These are phyloP conservation scores for Hypena proboscidalis DNA, from an alignment of 2,888 invertebrate genomes.

Conservation along the genomic window DNA sequence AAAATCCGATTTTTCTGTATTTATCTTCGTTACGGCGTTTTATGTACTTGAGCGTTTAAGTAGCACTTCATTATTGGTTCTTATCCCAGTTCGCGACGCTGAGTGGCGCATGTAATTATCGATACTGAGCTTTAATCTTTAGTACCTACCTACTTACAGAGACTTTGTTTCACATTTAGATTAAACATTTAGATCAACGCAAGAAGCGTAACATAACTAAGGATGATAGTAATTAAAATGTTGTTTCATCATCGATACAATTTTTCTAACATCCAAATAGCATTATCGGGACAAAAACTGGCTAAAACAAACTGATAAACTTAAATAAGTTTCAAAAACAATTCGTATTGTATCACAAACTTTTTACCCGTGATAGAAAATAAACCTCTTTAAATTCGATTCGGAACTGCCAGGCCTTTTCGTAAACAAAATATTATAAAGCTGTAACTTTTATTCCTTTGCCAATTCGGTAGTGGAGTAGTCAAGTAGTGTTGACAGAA, in stretches of 20 bases:
- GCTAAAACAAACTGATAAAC: conserved; percentile 48
- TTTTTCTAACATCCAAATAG: conserved; percentile 1
- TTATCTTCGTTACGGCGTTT: conserved; percentile 20
- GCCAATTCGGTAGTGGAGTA: conserved; percentile 53
- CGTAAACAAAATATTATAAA: conserved; percentile 59
- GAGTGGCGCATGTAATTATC: conserved; percentile 28
- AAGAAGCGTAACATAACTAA: neutral
- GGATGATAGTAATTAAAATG: neutral
- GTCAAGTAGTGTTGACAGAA: conserved; percentile 58
- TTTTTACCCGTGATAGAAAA: conserved; percentile 49
- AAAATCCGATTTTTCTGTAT: conserved; percentile 13
- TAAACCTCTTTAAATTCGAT: conserved; percentile 62
- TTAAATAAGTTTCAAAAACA: conserved; percentile 51
- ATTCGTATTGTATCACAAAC: conserved; percentile 49
- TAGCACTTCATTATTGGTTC: conserved; percentile 34
- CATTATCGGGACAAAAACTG: conserved; percentile 14
- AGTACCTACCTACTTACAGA: conserved; percentile 7
- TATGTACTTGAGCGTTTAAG: conserved; percentile 23
- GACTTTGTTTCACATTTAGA: conserved; percentile 7
- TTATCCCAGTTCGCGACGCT: conserved; percentile 18
- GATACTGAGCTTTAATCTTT: conserved; percentile 19
- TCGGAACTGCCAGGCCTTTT: conserved; percentile 51
- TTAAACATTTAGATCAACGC: conserved; percentile 4
- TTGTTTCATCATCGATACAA: neutral
- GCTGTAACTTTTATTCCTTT: conserved; percentile 60